Evolutionary conservation across 2,113 vertebrate genomes (phyloP).

Genomic region (Otocyon megalotis): DNA sequence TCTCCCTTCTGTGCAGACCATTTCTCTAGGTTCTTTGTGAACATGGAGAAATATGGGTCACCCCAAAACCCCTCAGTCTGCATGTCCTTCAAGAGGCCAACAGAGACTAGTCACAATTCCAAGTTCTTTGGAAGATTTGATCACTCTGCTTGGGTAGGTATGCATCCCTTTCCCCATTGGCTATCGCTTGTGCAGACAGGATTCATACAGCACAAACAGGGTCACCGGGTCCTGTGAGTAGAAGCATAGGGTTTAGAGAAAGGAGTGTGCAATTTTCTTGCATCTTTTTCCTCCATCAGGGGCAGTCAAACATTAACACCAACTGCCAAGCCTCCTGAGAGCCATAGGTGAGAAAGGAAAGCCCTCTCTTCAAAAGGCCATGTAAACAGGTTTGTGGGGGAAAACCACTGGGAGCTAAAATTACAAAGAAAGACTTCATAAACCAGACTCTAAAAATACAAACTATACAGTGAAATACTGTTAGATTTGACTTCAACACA

Average conservation of each 20-base stretch:
- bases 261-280: not conserved
- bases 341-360: not conserved
- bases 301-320: conserved; percentile 37
- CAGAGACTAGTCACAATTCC: conserved; percentile 42
- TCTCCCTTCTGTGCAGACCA: conserved; percentile 1
- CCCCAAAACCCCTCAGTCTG: not conserved
- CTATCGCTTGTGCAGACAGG: not conserved
- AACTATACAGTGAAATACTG: not conserved
- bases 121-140: conserved; percentile 30
- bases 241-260: not conserved
- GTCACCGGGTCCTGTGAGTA: not conserved
- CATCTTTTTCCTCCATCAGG: not conserved
- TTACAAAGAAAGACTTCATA: not conserved
- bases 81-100: conserved; percentile 46
- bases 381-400: not conserved
- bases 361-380: not conserved
- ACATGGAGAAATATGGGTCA: not conserved
- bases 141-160: not conserved
- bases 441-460: conserved; percentile 32
- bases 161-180: not conserved
- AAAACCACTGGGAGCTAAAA: not conserved
- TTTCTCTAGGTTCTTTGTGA: conserved; percentile 39
- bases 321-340: conserved; percentile 1
- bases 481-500: conserved; percentile 23
- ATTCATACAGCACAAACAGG: not conserved